Conservation (phyloP, 2,797 vertebrate genomes). For the Melanitta fusca region DNA sequence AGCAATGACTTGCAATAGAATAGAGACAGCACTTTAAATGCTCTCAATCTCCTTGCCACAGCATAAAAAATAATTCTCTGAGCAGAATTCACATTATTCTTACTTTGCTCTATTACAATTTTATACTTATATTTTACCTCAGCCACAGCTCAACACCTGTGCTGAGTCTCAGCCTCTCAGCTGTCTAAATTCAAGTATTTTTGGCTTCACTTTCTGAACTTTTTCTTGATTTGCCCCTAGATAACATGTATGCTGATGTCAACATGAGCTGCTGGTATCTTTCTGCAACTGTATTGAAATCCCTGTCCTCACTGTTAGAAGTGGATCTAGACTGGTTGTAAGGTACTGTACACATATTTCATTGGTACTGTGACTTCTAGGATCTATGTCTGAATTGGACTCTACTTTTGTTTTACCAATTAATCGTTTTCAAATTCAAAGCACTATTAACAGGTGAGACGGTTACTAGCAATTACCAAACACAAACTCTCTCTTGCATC, state of each 20-base stretch:
- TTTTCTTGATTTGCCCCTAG: neutral
- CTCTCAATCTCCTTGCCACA: neutral
- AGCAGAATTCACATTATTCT: neutral
- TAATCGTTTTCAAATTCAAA: neutral
- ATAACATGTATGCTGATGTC: neutral
- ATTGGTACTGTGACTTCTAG: neutral
- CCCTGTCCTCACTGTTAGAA: neutral
- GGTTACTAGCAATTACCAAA: neutral
- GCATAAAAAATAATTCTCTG: neutral
- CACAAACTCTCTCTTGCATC: neutral
- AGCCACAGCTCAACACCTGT: neutral
- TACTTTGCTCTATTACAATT: neutral
- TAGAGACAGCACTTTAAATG: neutral
- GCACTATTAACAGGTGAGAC: neutral
- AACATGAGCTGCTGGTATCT: neutral
- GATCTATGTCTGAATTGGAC: neutral
- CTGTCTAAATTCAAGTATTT: neutral
- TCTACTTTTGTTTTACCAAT: neutral
- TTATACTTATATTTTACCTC: neutral
- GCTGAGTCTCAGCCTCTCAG: neutral
- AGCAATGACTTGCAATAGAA: neutral
- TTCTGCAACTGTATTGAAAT: neutral
- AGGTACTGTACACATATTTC: neutral
- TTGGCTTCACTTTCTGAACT: neutral
- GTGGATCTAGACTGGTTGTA: neutral